Percentiles rank a stretch among this genome's conserved stretches.
Conservation (phyloP, 2,888 invertebrate species). For the Argyresthia albistria region DNA sequence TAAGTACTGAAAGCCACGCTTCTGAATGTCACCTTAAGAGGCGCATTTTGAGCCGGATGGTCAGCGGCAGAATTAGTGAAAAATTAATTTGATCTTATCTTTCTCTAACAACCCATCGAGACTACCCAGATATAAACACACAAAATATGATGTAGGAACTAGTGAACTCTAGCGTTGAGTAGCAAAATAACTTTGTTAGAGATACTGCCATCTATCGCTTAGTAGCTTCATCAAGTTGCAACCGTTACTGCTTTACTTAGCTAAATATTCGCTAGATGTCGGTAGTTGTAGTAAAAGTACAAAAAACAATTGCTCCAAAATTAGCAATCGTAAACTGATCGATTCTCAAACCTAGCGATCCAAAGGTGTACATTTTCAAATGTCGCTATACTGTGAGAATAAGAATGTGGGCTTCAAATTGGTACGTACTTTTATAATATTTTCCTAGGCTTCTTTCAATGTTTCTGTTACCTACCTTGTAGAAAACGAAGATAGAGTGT, state of each 20-base stretch:
- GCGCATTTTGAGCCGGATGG: too few relatives aligned
- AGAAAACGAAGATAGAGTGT: not conserved
- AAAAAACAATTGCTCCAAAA: constrained; percentile 2
- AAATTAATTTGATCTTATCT: too few relatives aligned
- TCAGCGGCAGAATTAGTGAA: too few relatives aligned
- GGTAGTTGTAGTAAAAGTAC: constrained; percentile 5
- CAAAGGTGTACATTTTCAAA: constrained; percentile 7
- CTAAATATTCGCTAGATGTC: constrained; percentile 13
- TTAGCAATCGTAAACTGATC: not conserved
- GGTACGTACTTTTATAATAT: constrained; percentile 14
- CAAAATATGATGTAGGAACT: too few relatives aligned
- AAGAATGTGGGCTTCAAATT: constrained; percentile 23
- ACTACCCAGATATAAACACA: too few relatives aligned
- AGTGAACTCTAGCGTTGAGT: not conserved
- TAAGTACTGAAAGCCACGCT: too few relatives aligned
- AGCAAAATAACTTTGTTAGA: not conserved
- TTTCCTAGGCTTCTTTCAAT: too few relatives aligned
- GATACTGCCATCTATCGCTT: constrained; percentile 3
- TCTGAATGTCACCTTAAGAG: too few relatives aligned
- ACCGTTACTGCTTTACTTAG: too few relatives aligned
- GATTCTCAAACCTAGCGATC: constrained; percentile 6
- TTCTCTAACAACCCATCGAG: too few relatives aligned
- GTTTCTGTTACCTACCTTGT: too few relatives aligned
- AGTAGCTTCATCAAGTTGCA: not conserved
- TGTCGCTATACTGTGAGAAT: constrained; percentile 20